phyloP scores from a whole-genome alignment of 2,888 invertebrate species.

The Volucella inflata region DNA sequence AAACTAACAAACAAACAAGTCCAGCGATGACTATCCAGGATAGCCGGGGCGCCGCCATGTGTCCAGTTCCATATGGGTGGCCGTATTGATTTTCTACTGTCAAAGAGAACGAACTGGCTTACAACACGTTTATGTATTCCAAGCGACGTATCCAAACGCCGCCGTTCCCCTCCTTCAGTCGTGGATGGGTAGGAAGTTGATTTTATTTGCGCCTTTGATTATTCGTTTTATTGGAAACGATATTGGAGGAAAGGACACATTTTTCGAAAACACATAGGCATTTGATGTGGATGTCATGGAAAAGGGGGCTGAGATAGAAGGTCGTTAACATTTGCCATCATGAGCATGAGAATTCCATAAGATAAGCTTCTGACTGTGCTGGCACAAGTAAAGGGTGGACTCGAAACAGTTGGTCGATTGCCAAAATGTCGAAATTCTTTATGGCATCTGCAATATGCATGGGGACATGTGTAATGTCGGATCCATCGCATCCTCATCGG shows the following conservation, averaged over 20 bases:
- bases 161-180: too few relatives aligned
- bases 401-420: slow-evolving; percentile 51
- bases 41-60: not conserved
- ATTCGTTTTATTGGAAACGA: slow-evolving; percentile 70
- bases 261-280: not conserved
- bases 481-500: not conserved
- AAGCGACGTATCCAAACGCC: not conserved
- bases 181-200: slow-evolving; percentile 21
- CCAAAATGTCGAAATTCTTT: slow-evolving; percentile 68
- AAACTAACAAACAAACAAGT: not conserved
- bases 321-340: slow-evolving; percentile 47
- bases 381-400: not conserved
- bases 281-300: not conserved
- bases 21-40: not conserved
- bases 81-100: slow-evolving; percentile 53
- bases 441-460: slow-evolving; percentile 74
- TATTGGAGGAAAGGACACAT: slow-evolving; percentile 52
- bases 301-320: not conserved
- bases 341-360: not conserved
- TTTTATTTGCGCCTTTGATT: slow-evolving; percentile 71
- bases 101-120: slow-evolving; percentile 40
- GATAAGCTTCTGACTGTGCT: not conserved
- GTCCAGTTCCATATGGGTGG: slow-evolving; percentile 42
- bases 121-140: slow-evolving; percentile 58
- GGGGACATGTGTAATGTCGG: slow-evolving; percentile 17